phyloP scores from a whole-genome alignment of 2,888 invertebrate species.

The Oscheius sp. region DNA sequence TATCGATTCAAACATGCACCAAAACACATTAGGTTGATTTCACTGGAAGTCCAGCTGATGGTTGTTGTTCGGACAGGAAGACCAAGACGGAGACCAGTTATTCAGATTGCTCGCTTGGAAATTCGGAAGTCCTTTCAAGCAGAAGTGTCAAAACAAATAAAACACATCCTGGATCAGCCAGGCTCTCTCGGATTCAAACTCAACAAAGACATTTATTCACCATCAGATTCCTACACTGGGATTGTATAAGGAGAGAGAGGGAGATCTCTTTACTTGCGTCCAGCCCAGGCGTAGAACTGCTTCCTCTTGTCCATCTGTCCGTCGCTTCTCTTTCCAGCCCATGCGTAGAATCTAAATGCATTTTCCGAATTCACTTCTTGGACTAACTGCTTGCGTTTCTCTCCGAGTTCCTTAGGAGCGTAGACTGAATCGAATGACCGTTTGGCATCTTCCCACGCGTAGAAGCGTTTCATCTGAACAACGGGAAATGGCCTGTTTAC shows the following conservation, averaged over 20 bases:
- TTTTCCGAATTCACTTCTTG: neutral
- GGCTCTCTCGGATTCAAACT: no score
- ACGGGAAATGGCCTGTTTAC: neutral
- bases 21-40: no score
- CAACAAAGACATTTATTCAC: no score
- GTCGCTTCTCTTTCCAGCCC: constrained; percentile 31
- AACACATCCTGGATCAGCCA: no score
- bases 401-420: constrained; percentile 22
- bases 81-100: no score
- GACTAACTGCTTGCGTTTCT: constrained; percentile 32
- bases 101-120: no score
- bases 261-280: constrained; percentile 14
- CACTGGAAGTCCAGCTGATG: no score
- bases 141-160: neutral
- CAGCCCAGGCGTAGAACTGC: constrained; percentile 36
- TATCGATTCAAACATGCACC: no score
- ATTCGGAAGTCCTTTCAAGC: neutral
- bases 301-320: constrained; percentile 24
- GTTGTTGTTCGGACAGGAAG: no score
- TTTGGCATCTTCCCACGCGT: constrained; percentile 31
- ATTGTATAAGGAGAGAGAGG: neutral
- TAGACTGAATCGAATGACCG: constrained; percentile 10
- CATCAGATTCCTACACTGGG: neutral
- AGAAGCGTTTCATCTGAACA: constrained; percentile 34
- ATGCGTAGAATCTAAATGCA: constrained; percentile 31